Evolutionary conservation across 1,140 invertebrate species (phyloP).

Genomic region (Caenorhabditis latens): DNA sequence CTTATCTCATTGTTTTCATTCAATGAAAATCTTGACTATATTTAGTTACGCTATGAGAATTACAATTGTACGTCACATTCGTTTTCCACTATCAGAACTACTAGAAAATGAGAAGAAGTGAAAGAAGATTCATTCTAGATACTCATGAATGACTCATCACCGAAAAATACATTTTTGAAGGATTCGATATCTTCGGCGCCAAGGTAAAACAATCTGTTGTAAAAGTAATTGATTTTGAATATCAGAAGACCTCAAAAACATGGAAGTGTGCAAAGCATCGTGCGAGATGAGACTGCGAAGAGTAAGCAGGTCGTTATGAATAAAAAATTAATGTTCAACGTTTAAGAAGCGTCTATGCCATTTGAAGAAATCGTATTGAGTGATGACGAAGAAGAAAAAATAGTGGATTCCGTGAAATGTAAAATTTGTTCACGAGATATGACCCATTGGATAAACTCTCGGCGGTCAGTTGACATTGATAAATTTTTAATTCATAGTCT

Average conservation of each 20-base stretch:
- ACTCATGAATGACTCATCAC: constrained; percentile 21
- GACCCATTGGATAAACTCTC: constrained; percentile 4
- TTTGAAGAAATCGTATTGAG: constrained; percentile 49
- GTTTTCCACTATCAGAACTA: too few species aligned
- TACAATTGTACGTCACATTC: too few species aligned
- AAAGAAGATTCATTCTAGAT: neutral
- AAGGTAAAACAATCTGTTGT: neutral
- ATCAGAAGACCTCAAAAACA: constrained; percentile 14
- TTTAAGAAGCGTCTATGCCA: neutral
- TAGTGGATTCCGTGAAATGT: neutral
- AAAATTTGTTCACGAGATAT: constrained; percentile 13
- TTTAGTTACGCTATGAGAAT: too few species aligned
- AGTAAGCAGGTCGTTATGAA: neutral
- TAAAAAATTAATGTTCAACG: neutral
- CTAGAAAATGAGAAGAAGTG: too few species aligned
- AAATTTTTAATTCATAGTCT: too few species aligned
- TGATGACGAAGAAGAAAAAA: neutral
- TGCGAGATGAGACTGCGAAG: neutral
- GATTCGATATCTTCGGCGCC: neutral
- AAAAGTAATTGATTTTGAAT: neutral
- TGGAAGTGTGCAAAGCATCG: constrained; percentile 34
- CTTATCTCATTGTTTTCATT: neutral
- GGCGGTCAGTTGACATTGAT: neutral
- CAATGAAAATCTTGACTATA: neutral
- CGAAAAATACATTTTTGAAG: too few species aligned